These are phyloP conservation scores for Lates japonicus DNA, from an alignment of 2,797 vertebrate species.

Conservation along the genomic window DNA sequence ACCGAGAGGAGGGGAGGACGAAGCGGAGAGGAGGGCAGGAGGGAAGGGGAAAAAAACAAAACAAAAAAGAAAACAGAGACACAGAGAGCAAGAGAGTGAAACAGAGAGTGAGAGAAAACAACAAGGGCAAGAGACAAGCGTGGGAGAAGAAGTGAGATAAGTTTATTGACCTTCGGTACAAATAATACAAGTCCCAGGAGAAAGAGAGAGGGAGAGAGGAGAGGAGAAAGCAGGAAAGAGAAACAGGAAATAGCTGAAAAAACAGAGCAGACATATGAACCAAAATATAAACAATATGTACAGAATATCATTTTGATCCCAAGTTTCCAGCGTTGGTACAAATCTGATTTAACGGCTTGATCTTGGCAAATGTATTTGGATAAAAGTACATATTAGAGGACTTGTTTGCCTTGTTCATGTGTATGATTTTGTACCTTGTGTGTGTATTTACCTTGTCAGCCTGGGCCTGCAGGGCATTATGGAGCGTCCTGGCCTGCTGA, in stretches of 20 bases:
- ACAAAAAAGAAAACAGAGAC: conserved; percentile 37
- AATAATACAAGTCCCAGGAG: conserved; percentile 54
- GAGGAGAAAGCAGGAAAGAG: conserved; percentile 38
- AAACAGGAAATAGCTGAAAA: conserved; percentile 55
- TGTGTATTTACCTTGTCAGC: conserved; percentile 82
- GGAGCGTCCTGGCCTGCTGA: conserved; percentile 84
- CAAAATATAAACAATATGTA: conserved; percentile 10
- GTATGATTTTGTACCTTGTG: background rate
- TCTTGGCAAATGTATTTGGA: conserved; percentile 11
- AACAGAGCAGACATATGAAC: conserved; percentile 43
- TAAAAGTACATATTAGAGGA: background rate
- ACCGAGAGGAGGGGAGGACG: conserved; percentile 71
- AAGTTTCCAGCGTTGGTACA: conserved; percentile 20
- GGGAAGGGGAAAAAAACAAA: conserved; percentile 15
- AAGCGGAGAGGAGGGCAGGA: conserved; percentile 55
- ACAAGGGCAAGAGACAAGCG: conserved; percentile 57
- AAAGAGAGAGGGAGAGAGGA: conserved; percentile 39
- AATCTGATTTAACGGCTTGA: conserved; percentile 13
- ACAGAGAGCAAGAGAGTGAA: conserved; percentile 71
- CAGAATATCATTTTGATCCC: background rate
- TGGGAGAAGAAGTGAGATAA: conserved; percentile 72
- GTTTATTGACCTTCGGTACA: conserved; percentile 72
- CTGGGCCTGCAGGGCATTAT: conserved; percentile 87
- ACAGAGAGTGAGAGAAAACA: conserved; percentile 57
- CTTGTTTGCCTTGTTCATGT: conserved; percentile 1